Evolutionary conservation across 2,888 invertebrate genomes (phyloP), one percentile per base, ranked within the genome.

Genomic region (Aelia acuminata): DNA sequence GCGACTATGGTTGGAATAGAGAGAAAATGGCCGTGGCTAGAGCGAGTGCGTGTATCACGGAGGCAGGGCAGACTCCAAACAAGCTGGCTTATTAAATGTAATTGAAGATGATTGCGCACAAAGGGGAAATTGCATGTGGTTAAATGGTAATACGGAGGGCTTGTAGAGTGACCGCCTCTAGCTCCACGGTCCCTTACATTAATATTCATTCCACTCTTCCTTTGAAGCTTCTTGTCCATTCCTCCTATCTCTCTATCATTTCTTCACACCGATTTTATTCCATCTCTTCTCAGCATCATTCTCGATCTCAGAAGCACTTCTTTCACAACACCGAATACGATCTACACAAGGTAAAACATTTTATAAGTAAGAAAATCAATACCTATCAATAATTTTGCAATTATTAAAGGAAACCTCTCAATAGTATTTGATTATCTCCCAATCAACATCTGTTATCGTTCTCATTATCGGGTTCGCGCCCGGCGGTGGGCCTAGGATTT

Each of bases 41-140:
- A n/a, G 3, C 85, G 63, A 87, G 87, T 87, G 87, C 87, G 87
- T 87, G 87, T 70, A 87, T 70, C 87, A 87, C 63, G 88, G 88
- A 84, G 88, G 84, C 84, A 84, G 39, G 80, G 18, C 31, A 84
- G 84, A 48, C 84, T 63, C 84, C 86, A 87, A 88, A 87, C 80
- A 70, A 87, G 89, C 88, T 87, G 88, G n/a, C 88, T 89, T 89
- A 89, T 89, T 89, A 89, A 89, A 87, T 86, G 86, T 89, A 89
- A 89, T 89, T 89, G 89, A 88, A 89, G 89, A 89, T 89, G 89
- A 89, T 89, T 89, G 89, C 89, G 88, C 87, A 88, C 89, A 89
- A 89, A 87, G 86, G 85, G 89, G 86, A 89, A 89, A 89, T 89
- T 89, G 89, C 89, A 88, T 87, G 84, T 87, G 84, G 88, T 88